These are phyloP conservation scores for Siderastrea radians DNA, from an alignment of 92 coral and sea anemone genomes.

Conservation along the genomic window DNA sequence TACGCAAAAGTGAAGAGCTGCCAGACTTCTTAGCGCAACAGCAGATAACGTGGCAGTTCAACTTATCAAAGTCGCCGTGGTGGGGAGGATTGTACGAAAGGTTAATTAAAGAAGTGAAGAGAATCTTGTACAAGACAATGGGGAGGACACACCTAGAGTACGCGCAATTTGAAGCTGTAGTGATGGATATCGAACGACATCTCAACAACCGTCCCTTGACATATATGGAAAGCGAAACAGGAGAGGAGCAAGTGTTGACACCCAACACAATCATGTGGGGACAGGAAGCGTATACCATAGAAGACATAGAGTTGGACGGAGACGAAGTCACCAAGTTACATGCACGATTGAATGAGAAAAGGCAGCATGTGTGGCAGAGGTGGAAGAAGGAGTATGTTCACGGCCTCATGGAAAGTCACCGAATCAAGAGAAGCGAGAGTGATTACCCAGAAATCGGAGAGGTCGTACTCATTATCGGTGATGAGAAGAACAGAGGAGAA, in stretches of 20 bases:
- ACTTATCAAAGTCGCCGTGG: too few species aligned
- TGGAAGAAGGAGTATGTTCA: slow-evolving; percentile 72
- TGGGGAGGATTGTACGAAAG: slow-evolving; percentile 44
- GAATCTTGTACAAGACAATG: slow-evolving; percentile 65
- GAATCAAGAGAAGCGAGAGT: slow-evolving; percentile 32
- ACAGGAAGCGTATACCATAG: slow-evolving; percentile 63
- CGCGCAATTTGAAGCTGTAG: slow-evolving; percentile 37
- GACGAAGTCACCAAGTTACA: slow-evolving; percentile 59
- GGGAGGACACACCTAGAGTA: slow-evolving; percentile 42
- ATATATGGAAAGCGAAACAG: slow-evolving; percentile 58
- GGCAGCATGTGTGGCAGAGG: slow-evolving; percentile 37
- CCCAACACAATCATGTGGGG: slow-evolving; percentile 78
- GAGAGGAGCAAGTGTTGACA: slow-evolving; percentile 56
- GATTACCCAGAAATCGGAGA: slow-evolving; percentile 64
- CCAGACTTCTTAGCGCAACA: too few species aligned
- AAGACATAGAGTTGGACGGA: slow-evolving; percentile 53
- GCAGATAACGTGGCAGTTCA: too few species aligned
- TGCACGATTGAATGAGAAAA: neutral
- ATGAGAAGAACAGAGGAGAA: slow-evolving; percentile 74
- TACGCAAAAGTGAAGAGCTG: too few species aligned
- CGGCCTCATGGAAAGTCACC: slow-evolving; percentile 77
- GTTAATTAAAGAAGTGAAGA: slow-evolving; percentile 65
- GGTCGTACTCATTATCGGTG: slow-evolving; percentile 67
- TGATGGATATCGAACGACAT: slow-evolving; percentile 70
- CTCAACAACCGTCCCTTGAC: slow-evolving; percentile 71